phyloP scores from a whole-genome alignment of 2,797 vertebrate genomes.

The Neomorphus geoffroyi region DNA sequence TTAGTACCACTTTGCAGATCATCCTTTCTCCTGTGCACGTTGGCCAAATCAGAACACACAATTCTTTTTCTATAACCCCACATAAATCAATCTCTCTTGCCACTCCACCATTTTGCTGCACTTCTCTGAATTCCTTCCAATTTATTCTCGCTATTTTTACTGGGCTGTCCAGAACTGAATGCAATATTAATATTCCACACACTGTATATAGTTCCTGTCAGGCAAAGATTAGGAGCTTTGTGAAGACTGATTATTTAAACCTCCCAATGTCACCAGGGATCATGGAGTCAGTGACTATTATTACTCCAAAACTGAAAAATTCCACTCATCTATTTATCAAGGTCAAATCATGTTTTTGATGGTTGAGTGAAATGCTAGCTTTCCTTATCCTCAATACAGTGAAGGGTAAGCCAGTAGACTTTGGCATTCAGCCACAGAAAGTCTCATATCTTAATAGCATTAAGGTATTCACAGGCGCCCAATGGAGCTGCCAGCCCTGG shows the following conservation, averaged over 20 bases:
- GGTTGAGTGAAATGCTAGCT: constrained; percentile 51
- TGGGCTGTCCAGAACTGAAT: constrained; percentile 43
- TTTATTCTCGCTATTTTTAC: constrained; percentile 43
- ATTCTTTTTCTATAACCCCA: not conserved
- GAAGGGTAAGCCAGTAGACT: constrained; percentile 32
- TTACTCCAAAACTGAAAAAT: constrained; percentile 41
- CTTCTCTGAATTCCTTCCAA: constrained; percentile 55
- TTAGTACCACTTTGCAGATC: not conserved
- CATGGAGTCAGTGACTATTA: not conserved
- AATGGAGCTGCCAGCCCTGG: not conserved
- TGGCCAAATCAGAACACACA: not conserved
- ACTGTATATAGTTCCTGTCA: constrained; percentile 37
- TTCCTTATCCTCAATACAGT: constrained; percentile 6
- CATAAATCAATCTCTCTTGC: constrained; percentile 17
- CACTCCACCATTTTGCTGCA: constrained; percentile 23
- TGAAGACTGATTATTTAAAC: constrained; percentile 52
- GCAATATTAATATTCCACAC: constrained; percentile 30
- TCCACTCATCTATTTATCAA: constrained; percentile 51
- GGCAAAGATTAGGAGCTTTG: constrained; percentile 42
- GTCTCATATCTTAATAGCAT: not conserved
- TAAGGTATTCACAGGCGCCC: not conserved
- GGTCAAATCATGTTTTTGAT: constrained; percentile 50
- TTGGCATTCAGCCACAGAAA: constrained; percentile 46
- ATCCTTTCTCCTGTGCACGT: not conserved
- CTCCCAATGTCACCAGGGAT: constrained; percentile 3